Evolutionary conservation across 2,888 invertebrate species (phyloP).

Genomic region (Nematopogon swammerdamellus): DNA sequence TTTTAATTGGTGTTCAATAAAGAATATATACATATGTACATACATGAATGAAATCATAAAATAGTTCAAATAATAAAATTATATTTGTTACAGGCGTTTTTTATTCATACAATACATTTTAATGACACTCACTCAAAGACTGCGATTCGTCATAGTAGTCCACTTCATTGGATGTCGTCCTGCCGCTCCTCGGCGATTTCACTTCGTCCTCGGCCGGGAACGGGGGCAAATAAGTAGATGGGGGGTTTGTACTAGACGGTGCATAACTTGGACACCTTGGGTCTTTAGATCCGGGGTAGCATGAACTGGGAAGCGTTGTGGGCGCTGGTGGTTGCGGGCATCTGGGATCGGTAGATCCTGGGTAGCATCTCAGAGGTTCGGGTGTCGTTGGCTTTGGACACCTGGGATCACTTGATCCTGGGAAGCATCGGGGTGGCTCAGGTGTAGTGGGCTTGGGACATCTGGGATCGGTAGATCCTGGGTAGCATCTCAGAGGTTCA

Average conservation of each 20-base stretch:
- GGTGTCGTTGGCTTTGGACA: constrained; percentile 14
- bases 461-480: constrained; percentile 29
- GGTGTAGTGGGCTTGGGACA: constrained; percentile 18
- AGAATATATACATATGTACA: no score
- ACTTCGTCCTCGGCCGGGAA: constrained; percentile 36
- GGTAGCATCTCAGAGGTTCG: constrained; percentile 13
- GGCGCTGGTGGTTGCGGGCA: neutral
- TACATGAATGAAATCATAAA: no score
- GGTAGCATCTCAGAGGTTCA: constrained; percentile 16
- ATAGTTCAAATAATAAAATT: no score
- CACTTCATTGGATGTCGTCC: constrained; percentile 23
- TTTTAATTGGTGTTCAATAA: no score
- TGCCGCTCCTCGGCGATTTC: constrained; percentile 23
- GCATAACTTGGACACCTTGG: constrained; percentile 17
- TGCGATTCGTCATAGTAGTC: constrained; percentile 28
- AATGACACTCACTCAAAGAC: neutral
- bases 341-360: constrained; percentile 21
- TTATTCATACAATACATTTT: no score
- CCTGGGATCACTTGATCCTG: constrained; percentile 23
- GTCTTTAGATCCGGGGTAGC: constrained; percentile 23
- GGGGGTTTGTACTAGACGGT: constrained; percentile 13
- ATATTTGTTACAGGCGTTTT: no score
- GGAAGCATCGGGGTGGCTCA: constrained; percentile 17
- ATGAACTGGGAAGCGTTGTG: constrained; percentile 1
- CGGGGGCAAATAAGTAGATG: constrained; percentile 44